Evolutionary conservation across 1,140 invertebrate species (phyloP), one percentile per base, ranked within the genome.

Genomic region (Microplitis mediator): DNA sequence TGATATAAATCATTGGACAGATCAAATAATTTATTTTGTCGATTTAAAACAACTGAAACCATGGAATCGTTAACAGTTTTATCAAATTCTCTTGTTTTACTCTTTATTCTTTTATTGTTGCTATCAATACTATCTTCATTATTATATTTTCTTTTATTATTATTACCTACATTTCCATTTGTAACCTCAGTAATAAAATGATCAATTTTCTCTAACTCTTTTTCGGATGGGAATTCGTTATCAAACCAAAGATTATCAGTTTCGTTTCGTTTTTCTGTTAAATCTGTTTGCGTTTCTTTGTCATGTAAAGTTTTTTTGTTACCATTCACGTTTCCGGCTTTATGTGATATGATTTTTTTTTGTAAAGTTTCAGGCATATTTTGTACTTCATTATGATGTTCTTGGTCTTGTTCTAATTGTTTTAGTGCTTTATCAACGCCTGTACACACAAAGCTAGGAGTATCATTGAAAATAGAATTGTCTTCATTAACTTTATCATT

Each of bases 151-250:
- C 34, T 63, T 34, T 63, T 35, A 39, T n/a, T 36, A 11, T 63
- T 35, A 14, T 11, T 36, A 35, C 52, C 52, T 54, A 23, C 0
- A 31, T 11, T 4, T 32, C n/a, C 23, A 34, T 31, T 34, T 32
- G 51, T 31, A 23, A 14, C 11, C 23, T 50, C 45, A 52, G 23
- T 31, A 54, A 67, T 31, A 0, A 23, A 8, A 14, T 32, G 13
- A 9, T 67, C 65, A 54, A 67, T 58, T 36, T 69, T 58, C 16
- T 69, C 51, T 16, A 67, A 32, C 32, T 67, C 65, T 14, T 4
- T 52, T 4, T 54, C 65, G 31, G 65, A 32, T 36, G 50, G 31
- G 11, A 67, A 67, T 16, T 51, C 65, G 3, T 16, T 23, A 14
- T 52, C 65, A 45, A 45, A 52, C 11, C 11, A 11, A 4, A 13